Conservation (phyloP, 1,140 invertebrate species). For the Drosophila setifemur region DNA sequence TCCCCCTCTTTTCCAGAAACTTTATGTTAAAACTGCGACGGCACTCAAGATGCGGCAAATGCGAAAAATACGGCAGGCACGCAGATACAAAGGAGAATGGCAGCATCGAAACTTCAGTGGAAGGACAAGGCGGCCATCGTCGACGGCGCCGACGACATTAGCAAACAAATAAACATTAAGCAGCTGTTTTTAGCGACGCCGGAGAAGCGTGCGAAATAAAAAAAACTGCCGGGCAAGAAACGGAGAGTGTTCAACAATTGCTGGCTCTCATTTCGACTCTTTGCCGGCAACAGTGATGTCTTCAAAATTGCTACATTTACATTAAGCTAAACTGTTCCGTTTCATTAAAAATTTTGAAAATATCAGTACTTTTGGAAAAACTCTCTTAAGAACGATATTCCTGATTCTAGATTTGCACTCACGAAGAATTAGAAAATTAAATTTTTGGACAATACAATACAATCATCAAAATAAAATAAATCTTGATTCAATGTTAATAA, state of each 20-base stretch:
- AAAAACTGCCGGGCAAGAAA: background rate
- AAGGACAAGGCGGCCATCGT: constrained; percentile 17
- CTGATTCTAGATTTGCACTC: no score
- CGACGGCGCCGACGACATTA: constrained; percentile 31
- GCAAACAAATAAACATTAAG: constrained; percentile 76
- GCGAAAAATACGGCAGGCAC: constrained; percentile 15
- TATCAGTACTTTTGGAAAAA: no score
- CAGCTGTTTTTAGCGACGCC: constrained; percentile 69
- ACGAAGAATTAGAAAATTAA: no score
- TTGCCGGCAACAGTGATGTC: constrained; percentile 42
- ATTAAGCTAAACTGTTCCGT: no score
- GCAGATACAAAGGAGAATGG: constrained; percentile 10
- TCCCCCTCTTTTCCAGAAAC: constrained; percentile 12
- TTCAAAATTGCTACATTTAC: background rate
- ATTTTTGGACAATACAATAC: no score
- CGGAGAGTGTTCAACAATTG: background rate
- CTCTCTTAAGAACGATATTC: no score
- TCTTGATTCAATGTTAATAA: no score
- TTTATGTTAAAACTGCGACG: constrained; percentile 44
- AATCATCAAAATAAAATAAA: no score
- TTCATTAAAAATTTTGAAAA: no score
- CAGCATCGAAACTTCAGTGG: constrained; percentile 22
- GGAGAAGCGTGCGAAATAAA: constrained; percentile 4
- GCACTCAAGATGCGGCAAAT: constrained; percentile 37
- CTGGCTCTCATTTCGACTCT: constrained; percentile 16